Evolutionary conservation across 2,888 invertebrate genomes (phyloP), one percentile per base, ranked within the genome.

Genomic region (Shargacucullia verbasci): DNA sequence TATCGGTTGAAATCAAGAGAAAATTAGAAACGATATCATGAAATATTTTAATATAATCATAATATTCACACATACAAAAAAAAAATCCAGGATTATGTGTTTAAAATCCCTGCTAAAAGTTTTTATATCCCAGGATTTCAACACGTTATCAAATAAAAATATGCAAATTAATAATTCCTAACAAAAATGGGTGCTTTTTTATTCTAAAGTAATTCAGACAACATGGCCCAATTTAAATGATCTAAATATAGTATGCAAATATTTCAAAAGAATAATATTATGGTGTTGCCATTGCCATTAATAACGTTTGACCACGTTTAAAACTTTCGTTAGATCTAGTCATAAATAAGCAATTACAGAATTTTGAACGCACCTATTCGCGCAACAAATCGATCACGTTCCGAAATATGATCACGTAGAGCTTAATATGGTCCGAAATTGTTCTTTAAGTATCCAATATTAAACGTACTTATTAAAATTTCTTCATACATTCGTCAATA

Each of bases 331-430:
- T 45, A 53, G 27, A 44, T 37, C 41, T 72, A n/a, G 37, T 20
- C 41, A 48, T 20, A 46, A 48, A 47, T 39, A 39, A 73, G 56
- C 73, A 79, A 78, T 78, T 59, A 68, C 53, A 58, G 52, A 53
- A 50, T 58, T 73, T 71, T 66, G 56, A 73, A 60, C 66, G 52
- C 56, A 67, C 57, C 40, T 15, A 73, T 78, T 72, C 65, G 75
- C 69, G 76, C 70, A 79, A 78, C 57, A 57, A 68, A 78, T 75
- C 75, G 67, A 82, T 79, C 74, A 72, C 53, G 65, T 73, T 76
- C 73, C 56, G 71, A 75, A 81, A 83, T 73, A 70, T 72, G 63
- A 73, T 78, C 79, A 73, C 68, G 78, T 79, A 76, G 68, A 66
- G 59, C 63, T 34, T 60, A 61, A 71, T 66, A 69, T 59, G 57